A percentile compares a stretch with the other conserved stretches of the same genome.
Evolutionary conservation across 2,113 vertebrate species (phyloP).

Genomic region (Datnioides undecimradiatus): DNA sequence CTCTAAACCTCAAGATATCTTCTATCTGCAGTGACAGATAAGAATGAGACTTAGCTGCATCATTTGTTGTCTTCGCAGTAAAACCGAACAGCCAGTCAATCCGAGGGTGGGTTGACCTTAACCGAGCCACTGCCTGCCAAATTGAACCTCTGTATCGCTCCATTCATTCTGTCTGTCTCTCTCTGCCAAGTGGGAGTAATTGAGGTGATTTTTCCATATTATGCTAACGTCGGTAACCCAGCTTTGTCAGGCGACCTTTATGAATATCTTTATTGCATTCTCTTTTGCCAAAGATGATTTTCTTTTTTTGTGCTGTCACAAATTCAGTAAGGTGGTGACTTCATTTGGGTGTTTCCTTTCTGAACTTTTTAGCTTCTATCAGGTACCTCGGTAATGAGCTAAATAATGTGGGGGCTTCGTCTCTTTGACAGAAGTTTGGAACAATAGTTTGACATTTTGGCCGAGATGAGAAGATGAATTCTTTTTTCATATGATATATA

Average conservation of each 20-base stretch:
- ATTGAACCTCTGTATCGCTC: conserved; percentile 39
- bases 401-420: background rate
- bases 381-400: background rate
- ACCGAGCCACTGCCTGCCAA: conserved; percentile 26
- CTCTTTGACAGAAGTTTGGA: background rate
- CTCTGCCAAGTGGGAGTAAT: conserved; percentile 61
- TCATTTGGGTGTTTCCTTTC: conserved; percentile 1
- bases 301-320: conserved; percentile 32
- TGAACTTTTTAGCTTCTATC: background rate
- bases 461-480: no score
- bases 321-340: conserved; percentile 27
- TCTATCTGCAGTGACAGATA: conserved; percentile 38
- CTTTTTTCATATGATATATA: no score
- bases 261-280: conserved; percentile 62
- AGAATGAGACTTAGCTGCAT: background rate
- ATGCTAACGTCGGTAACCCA: conserved; percentile 48
- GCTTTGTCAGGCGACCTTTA: conserved; percentile 44
- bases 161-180: conserved; percentile 47
- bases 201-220: conserved; percentile 68
- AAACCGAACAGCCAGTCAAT: conserved; percentile 43
- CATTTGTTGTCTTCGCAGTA: conserved; percentile 43
- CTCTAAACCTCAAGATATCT: background rate
- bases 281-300: conserved; percentile 29
- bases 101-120: conserved; percentile 59
- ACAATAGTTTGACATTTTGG: background rate